Evolutionary conservation across 2,797 vertebrate genomes (phyloP).

Genomic region (Parambassis ranga): DNA sequence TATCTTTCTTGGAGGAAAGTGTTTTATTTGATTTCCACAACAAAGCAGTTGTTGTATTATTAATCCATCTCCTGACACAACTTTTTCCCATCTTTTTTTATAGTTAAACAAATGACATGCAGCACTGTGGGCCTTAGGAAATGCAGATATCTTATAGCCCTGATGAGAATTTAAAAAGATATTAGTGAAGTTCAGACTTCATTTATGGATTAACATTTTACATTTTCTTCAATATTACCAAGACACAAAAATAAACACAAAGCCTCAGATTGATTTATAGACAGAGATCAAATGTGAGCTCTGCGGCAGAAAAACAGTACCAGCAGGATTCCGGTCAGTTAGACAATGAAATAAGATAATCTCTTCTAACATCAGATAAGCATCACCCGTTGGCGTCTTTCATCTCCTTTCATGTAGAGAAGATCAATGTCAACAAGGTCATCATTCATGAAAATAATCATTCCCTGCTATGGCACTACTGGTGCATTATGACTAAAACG

Average conservation of each 20-base stretch:
- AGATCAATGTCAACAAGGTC: conserved; percentile 65
- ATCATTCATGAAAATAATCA: conserved; percentile 50
- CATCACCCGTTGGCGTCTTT: conserved; percentile 55
- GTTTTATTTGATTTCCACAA: conserved; percentile 60
- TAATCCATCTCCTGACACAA: neutral
- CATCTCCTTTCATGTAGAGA: conserved; percentile 54
- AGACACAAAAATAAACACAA: conserved; percentile 55
- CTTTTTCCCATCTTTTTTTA: neutral
- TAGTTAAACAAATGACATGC: neutral
- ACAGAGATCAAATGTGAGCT: conserved; percentile 63
- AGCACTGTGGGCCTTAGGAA: neutral
- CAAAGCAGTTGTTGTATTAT: conserved; percentile 36
- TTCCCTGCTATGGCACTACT: neutral
- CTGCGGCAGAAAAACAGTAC: conserved; percentile 45
- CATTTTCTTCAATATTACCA: conserved; percentile 29
- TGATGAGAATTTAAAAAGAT: neutral
- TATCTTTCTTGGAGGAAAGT: conserved; percentile 74
- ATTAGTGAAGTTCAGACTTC: neutral
- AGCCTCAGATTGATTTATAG: conserved; percentile 59
- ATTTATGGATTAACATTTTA: conserved; percentile 35
- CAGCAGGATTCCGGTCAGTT: conserved; percentile 67
- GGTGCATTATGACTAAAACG: neutral
- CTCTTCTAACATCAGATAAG: conserved; percentile 56
- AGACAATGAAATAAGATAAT: conserved; percentile 69
- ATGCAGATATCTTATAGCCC: neutral